phyloP scores from a whole-genome alignment of 2,113 vertebrate species.

The Polyodon spathula region DNA sequence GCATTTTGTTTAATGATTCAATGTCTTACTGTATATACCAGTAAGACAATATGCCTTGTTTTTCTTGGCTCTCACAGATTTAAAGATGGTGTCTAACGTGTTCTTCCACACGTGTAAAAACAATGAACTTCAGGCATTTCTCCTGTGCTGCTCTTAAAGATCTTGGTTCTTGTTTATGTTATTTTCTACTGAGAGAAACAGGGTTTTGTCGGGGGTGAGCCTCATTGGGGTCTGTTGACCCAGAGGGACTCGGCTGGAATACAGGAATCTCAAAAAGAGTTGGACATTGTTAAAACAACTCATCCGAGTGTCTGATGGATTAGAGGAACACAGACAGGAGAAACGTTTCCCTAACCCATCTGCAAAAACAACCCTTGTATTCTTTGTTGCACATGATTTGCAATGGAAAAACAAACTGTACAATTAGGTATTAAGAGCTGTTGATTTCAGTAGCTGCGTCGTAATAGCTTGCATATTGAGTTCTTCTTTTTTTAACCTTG shows the following conservation, averaged over 20 bases:
- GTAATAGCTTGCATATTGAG: no score
- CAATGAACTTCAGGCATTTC: conserved; percentile 10
- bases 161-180: background rate
- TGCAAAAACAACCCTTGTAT: no score
- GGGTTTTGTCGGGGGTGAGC: background rate
- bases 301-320: background rate
- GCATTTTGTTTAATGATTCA: conserved; percentile 27
- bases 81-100: conserved; percentile 10
- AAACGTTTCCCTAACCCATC: background rate
- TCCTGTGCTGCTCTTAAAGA: background rate
- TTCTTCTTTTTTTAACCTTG: no score
- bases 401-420: no score
- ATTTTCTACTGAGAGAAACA: background rate
- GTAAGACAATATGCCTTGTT: conserved; percentile 17
- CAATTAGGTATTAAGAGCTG: no score
- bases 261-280: conserved; percentile 39
- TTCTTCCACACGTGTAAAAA: background rate
- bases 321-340: background rate
- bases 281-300: conserved; percentile 32
- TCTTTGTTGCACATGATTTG: no score
- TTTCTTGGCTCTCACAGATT: conserved; percentile 15
- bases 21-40: conserved; percentile 20
- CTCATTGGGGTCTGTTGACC: conserved; percentile 6
- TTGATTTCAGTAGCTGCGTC: no score
- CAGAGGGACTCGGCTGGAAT: conserved; percentile 20